Evolutionary conservation across 2,797 vertebrate species (phyloP), one percentile per base, ranked within the genome.

Genomic region (Columba guinea): DNA sequence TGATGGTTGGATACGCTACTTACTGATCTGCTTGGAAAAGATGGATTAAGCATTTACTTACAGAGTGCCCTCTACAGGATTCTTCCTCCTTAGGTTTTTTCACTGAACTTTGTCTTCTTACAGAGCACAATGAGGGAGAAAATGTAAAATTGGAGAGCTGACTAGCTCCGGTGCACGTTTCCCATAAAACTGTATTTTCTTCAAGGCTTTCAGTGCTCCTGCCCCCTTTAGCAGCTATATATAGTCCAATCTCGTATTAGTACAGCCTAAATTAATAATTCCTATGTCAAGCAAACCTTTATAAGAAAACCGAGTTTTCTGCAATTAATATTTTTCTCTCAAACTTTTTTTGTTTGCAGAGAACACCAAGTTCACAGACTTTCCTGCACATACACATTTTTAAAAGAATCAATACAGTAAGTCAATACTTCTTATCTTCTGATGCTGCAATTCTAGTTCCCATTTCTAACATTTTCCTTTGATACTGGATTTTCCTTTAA

Each of bases 371-470:
- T 39, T 23, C 46, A 83, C 4, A 41, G 59, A 52, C 41, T 88
- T 81, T 56, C 41, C 63, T 11, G 20, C 49, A 76, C 37, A 75
- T 41, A 82, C 55, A 49, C 24, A 41, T 60, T 89, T 93, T 71
- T 48, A 21, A 48, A 87, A 83, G 44, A 87, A 92, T 87, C 92
- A 51, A 68, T 94, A 67, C 2, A 77, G 18, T 39, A 63, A 91
- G 63, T 94, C 81, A 90, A 83, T 87, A 95, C 53, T 78, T 92
- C 79, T 75, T 84, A 26, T 88, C 82, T 95, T 84, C 87, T 84
- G 74, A 76, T 37, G 35, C 9, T 59, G 26, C 62, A 93, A 52
- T 69, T 88, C 69, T 86, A 74, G 76, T 53, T 88, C 15, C 26
- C 28, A 41, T 77, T 80, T 84, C 73, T 81, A 94, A 86, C 7